Evolutionary conservation across 2,888 invertebrate species (phyloP).

Genomic region (Napeogenes inachia): DNA sequence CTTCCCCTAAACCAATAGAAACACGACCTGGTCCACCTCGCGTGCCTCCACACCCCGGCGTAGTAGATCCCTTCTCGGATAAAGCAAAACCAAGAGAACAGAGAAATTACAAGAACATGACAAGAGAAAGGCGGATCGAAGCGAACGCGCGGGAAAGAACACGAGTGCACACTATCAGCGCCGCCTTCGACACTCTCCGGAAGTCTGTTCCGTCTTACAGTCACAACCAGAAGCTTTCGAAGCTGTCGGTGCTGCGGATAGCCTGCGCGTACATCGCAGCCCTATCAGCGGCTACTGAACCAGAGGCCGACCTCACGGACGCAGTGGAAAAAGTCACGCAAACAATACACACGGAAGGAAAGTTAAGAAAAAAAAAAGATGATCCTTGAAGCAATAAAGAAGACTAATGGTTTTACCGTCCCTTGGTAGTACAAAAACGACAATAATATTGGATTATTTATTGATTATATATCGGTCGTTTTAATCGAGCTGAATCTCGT

Average conservation of each 20-base stretch:
- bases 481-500: constrained; percentile 32
- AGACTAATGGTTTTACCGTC: constrained; percentile 34
- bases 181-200: constrained; percentile 93
- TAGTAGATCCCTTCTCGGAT: constrained; percentile 50
- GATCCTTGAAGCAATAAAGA: constrained; percentile 65
- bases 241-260: constrained; percentile 93
- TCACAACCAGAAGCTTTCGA: constrained; percentile 94
- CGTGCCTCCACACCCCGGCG: constrained; percentile 76
- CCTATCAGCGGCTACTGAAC: constrained; percentile 85
- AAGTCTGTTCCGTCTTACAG: constrained; percentile 92
- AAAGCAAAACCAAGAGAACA: constrained; percentile 78
- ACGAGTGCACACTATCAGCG: constrained; percentile 96
- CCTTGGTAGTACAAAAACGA: constrained; percentile 61
- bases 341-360: constrained; percentile 94
- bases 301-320: constrained; percentile 81
- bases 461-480: constrained; percentile 9
- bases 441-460: constrained; percentile 52
- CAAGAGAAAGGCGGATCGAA: constrained; percentile 92
- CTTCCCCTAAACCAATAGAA: constrained; percentile 44
- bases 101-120: constrained; percentile 97
- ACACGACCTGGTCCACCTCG: constrained; percentile 59
- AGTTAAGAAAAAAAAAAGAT: constrained; percentile 90
- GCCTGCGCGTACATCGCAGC: constrained; percentile 96
- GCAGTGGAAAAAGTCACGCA: constrained; percentile 93
- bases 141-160: constrained; percentile 96